A percentile compares a stretch with the other conserved stretches of the same genome.
Conservation (phyloP, 2,797 vertebrate genomes). For the Aldrovandia affinis region DNA sequence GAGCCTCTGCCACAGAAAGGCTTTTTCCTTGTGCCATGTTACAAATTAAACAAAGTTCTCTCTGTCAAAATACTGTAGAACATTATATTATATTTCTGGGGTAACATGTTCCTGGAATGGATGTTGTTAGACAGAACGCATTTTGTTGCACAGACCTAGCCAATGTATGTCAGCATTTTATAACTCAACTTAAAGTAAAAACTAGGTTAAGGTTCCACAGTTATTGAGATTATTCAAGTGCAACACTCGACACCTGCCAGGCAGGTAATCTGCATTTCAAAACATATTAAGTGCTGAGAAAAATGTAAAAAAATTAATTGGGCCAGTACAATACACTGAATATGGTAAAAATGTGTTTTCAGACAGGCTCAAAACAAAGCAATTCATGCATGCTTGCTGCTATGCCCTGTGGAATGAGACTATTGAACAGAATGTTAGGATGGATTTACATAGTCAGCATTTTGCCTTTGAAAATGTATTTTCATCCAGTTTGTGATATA, state of each 20-base stretch:
- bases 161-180: not conserved
- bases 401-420: not conserved
- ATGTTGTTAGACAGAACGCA: not conserved
- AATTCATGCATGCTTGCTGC: not conserved
- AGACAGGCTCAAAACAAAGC: not conserved
- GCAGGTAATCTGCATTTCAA: not conserved
- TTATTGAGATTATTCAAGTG: not conserved
- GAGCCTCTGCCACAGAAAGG: not conserved
- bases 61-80: not conserved
- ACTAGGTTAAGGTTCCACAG: not conserved
- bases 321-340: not conserved
- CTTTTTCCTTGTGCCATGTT: not conserved
- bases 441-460: not conserved
- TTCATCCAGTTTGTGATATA: not conserved
- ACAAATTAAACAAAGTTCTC: conserved; percentile 2
- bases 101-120: no score
- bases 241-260: not conserved
- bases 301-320: not conserved
- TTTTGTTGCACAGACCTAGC: not conserved
- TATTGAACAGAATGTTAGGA: not conserved
- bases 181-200: not conserved
- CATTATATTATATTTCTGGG: not conserved
- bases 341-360: not conserved
- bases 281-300: not conserved
- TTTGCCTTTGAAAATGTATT: not conserved